A percentile compares a stretch with the other conserved stretches of the same genome.
These are phyloP conservation scores for Heteronetta atricapilla DNA, from an alignment of 2,113 vertebrate species.

Conservation along the genomic window DNA sequence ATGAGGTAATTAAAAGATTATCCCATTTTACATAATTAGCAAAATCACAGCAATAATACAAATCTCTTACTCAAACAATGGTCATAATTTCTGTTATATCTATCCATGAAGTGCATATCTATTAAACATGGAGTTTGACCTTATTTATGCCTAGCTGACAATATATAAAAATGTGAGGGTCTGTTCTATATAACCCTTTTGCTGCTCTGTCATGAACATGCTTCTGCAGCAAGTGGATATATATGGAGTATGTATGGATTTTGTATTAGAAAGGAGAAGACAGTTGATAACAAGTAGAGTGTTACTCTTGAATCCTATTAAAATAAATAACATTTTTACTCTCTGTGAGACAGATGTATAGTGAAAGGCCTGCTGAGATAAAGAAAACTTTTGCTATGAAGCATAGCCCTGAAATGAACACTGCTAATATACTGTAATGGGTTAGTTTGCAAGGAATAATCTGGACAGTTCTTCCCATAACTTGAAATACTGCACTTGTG, in stretches of 20 bases:
- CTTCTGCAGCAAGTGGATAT: neutral
- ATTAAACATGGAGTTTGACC: neutral
- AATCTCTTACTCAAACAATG: neutral
- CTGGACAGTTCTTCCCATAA: neutral
- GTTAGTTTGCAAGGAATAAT: neutral
- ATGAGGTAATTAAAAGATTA: neutral
- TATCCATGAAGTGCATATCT: neutral
- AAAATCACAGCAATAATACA: neutral
- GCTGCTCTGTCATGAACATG: fast-evolving
- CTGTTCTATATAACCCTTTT: neutral
- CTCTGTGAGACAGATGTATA: neutral
- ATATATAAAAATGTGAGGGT: neutral
- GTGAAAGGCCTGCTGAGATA: neutral
- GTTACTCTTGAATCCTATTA: neutral
- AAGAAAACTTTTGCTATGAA: neutral
- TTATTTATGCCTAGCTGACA: neutral
- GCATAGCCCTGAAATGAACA: neutral
- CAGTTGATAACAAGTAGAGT: neutral
- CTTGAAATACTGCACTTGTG: neutral
- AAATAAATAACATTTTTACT: neutral
- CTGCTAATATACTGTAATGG: neutral
- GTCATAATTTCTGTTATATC: neutral
- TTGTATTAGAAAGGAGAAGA: neutral
- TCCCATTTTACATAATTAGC: neutral
- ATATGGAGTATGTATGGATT: neutral